A percentile compares a stretch with the other conserved stretches of the same genome.
Conservation (phyloP, 2,113 vertebrate genomes). For the Menura novaehollandiae region DNA sequence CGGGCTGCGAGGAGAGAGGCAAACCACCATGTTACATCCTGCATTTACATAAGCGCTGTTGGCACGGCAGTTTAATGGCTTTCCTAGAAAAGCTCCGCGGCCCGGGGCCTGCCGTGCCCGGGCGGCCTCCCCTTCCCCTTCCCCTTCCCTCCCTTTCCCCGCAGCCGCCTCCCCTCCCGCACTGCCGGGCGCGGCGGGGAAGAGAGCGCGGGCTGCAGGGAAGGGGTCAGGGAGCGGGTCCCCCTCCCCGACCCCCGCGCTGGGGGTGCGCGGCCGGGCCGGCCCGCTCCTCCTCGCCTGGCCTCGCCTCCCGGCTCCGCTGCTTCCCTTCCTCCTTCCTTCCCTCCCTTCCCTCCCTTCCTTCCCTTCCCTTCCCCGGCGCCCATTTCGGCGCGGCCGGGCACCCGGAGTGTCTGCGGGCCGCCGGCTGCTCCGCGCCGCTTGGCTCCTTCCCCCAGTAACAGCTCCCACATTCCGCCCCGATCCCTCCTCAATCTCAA, state of each 20-base stretch:
- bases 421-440: slow-evolving; percentile 91
- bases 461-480: slow-evolving; percentile 85
- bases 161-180: not conserved
- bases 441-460: slow-evolving; percentile 92
- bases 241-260: not conserved
- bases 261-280: slow-evolving; percentile 68
- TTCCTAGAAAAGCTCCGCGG: slow-evolving; percentile 12
- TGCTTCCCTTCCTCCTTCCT: not conserved
- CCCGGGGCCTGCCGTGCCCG: not conserved
- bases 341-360: not conserved
- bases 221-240: not conserved
- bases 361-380: not conserved
- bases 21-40: not conserved
- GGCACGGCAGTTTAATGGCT: not conserved
- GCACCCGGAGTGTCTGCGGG: slow-evolving; percentile 87
- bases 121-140: not conserved
- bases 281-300: not conserved
- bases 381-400: slow-evolving; percentile 89
- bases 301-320: slow-evolving; percentile 7
- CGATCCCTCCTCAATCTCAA: slow-evolving; percentile 78
- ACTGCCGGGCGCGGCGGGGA: not conserved
- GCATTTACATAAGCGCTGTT: not conserved
- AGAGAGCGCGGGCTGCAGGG: not conserved
- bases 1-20: not conserved
- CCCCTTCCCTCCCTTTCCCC: not conserved